Conservation (phyloP, 1,140 invertebrate genomes). For the Aphidius ervi region DNA sequence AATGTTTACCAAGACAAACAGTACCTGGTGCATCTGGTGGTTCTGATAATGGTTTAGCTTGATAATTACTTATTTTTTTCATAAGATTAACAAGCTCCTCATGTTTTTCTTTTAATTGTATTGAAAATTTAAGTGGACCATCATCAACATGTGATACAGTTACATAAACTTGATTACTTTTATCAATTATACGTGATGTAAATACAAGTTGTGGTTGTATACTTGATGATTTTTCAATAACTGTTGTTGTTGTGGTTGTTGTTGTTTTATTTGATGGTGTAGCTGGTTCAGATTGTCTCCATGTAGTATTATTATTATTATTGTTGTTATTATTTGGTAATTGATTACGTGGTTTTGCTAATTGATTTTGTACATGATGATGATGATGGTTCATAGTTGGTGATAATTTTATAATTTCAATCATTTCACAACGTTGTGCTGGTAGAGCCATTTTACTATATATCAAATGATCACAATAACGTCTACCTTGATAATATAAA, state of each 20-base stretch:
- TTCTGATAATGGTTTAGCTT: conserved; percentile 54
- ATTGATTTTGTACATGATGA: too few relatives aligned
- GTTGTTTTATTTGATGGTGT: neutral
- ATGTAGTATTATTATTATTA: too few relatives aligned
- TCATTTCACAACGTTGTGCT: neutral
- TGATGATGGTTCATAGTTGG: too few relatives aligned
- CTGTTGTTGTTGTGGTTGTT: neutral
- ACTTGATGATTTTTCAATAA: neutral
- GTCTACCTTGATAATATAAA: conserved; percentile 32
- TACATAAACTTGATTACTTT: conserved; percentile 62
- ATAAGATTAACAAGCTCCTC: conserved; percentile 61
- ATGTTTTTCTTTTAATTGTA: conserved; percentile 61
- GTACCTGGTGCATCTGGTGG: conserved; percentile 62
- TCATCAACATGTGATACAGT: conserved; percentile 65
- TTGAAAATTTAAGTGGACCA: conserved; percentile 68
- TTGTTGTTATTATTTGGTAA: too few relatives aligned
- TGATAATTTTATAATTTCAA: too few relatives aligned
- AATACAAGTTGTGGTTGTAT: neutral
- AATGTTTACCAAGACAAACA: conserved; percentile 66
- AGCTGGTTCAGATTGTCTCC: neutral
- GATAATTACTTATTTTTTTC: conserved; percentile 59
- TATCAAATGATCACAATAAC: conserved; percentile 37
- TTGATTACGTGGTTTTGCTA: too few relatives aligned
- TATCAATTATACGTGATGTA: conserved; percentile 31
- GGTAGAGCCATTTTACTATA: conserved; percentile 28